Percentiles rank a stretch among this genome's conserved stretches.
These are phyloP conservation scores for Melanotaenia trifasciata DNA, from an alignment of 2,797 vertebrate species.

Conservation along the genomic window DNA sequence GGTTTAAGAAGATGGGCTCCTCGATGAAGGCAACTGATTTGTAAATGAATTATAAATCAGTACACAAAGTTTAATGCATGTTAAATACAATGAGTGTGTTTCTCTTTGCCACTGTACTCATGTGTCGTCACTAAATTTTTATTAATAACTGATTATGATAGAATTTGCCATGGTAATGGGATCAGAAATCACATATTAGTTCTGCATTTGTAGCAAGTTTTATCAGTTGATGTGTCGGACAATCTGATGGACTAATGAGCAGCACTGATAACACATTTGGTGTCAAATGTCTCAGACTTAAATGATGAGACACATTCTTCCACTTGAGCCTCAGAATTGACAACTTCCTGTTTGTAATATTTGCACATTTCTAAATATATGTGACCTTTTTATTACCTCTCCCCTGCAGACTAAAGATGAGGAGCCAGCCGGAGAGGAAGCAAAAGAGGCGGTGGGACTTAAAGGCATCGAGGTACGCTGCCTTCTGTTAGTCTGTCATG, in stretches of 20 bases:
- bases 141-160: constrained; percentile 25
- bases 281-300: constrained; percentile 13
- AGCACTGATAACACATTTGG: constrained; percentile 10
- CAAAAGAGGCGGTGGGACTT: constrained; percentile 45
- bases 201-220: constrained; percentile 26
- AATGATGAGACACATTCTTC: constrained; percentile 5
- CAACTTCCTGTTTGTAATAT: constrained; percentile 4
- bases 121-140: constrained; percentile 14
- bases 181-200: constrained; percentile 4
- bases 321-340: neutral
- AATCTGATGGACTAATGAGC: constrained; percentile 36
- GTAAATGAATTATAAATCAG: constrained; percentile 19
- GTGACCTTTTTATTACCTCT: constrained; percentile 39
- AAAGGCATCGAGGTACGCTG: constrained; percentile 71
- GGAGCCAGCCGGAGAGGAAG: constrained; percentile 44
- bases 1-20: constrained; percentile 3
- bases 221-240: constrained; percentile 3
- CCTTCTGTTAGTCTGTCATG: neutral
- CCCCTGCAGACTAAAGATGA: constrained; percentile 78
- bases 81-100: neutral
- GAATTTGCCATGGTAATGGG: constrained; percentile 24
- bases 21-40: constrained; percentile 25
- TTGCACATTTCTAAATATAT: neutral
- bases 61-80: constrained; percentile 7
- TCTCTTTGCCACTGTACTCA: constrained; percentile 12